Base-by-base conservation (phyloP, 2,113 vertebrate genomes). In the Hippocampus barbouri region DNA sequence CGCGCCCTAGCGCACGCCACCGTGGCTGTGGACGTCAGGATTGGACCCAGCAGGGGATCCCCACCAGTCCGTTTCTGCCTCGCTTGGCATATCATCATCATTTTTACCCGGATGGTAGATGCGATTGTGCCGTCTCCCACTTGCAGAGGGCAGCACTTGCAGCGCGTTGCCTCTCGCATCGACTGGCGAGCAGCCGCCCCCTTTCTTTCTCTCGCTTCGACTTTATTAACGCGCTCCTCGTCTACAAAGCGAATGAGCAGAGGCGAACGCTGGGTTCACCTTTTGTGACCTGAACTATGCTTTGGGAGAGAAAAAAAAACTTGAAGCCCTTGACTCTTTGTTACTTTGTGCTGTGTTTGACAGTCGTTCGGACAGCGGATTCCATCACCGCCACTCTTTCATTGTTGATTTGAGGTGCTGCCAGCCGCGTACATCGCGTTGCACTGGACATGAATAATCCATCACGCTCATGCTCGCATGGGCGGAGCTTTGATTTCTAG, bases 21-120 rank as follows among this genome's bases (percentile, higher is more conserved):
- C 63, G 47, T 68, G 69, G 73, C 78, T 73, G 66, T 75, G 65
- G 79, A 83, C 85, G 87, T 86, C 83, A 84, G 85, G 83, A 85
- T 85, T 84, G 88, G 87, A 82, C 88, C 71, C 88, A 87, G 88
- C 88, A 53, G 88, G 88, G 88, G 85, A 80, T 88, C 85, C 88
- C 85, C 79, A 70, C 77, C 81, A 68, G 54, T 83, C 76, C 77
- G 80, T 76, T 79, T 83, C 79, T 83, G 86, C 82, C 80, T 85
- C 74, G 81, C 80, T 79, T 71, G 82, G 78, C 88, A 66, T 67
- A 83, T 86, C 82, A 83, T 84, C 80, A 66, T 84, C 82, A 38
- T 38, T 68, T 77, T 77, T 68, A 76, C 75, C 76, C 78, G 78
- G 82, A 83, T 45, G 43, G 85, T 82, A 83, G 85, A 78, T 76